A percentile compares a stretch with the other conserved stretches of the same genome.
Conservation (phyloP, 2,113 vertebrate species). For the Sturnira hondurensis region DNA sequence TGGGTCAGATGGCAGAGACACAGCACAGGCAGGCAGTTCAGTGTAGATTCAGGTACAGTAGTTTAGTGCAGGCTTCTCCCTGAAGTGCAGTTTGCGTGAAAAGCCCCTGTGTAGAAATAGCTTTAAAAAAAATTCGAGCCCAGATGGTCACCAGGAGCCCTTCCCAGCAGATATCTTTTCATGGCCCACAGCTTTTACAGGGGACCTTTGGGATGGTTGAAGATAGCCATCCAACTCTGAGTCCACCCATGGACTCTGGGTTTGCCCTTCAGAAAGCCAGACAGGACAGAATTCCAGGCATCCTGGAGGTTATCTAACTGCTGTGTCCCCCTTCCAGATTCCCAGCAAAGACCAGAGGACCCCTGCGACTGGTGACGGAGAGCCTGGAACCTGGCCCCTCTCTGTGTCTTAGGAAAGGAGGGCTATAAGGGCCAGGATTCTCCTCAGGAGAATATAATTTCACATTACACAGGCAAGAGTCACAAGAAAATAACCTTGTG, state of each 20-base stretch:
- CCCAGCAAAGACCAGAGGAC: not conserved
- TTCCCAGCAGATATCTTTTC: not conserved
- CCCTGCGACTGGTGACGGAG: not conserved
- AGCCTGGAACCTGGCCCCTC: not conserved
- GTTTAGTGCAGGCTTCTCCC: too few relatives aligned
- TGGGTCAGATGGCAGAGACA: too few relatives aligned
- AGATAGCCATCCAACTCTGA: conserved; percentile 79
- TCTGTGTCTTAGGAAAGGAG: not conserved
- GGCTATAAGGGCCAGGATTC: not conserved
- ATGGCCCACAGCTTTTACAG: conserved; percentile 70
- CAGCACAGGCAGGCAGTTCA: too few relatives aligned
- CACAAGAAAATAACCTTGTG: not conserved
- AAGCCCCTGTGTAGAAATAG: too few relatives aligned
- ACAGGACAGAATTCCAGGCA: not conserved
- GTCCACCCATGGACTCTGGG: not conserved
- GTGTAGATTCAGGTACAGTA: too few relatives aligned
- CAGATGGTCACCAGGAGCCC: not conserved
- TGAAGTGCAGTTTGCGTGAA: too few relatives aligned
- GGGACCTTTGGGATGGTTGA: conserved; percentile 70
- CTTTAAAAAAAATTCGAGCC: not conserved
- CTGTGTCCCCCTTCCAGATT: not conserved
- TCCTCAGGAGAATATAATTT: not conserved
- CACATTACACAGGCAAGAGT: not conserved
- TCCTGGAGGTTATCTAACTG: not conserved
- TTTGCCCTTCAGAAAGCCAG: not conserved